These are phyloP conservation scores for Capreolus pygargus DNA, from an alignment of 2,113 vertebrate species.

Conservation along the genomic window DNA sequence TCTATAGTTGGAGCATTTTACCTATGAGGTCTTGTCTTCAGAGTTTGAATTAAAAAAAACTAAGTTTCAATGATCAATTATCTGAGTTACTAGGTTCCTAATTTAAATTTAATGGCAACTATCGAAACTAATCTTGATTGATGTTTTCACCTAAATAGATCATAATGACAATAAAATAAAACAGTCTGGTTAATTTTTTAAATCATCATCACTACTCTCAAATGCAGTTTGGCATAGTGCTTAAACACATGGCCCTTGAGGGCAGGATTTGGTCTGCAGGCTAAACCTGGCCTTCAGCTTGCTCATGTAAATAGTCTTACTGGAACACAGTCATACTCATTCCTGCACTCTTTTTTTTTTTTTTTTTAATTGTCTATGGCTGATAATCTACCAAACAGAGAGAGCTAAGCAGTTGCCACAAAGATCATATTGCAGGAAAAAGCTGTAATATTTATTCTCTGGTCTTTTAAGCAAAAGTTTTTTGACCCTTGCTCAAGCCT, in stretches of 20 bases:
- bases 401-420: not conserved
- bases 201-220: not conserved
- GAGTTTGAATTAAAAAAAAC: not conserved
- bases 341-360: not conserved
- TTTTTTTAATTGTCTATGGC: not conserved
- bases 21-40: not conserved
- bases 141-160: not conserved
- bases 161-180: not conserved
- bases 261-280: not conserved
- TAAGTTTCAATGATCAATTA: constrained; percentile 9
- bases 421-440: not conserved
- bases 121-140: not conserved
- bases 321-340: not conserved
- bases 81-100: not conserved
- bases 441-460: not conserved
- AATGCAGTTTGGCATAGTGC: not conserved
- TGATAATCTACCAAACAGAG: not conserved
- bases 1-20: not conserved
- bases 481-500: not conserved
- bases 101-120: not conserved
- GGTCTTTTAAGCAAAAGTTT: not conserved
- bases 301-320: not conserved
- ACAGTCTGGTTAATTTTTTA: not conserved
- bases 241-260: not conserved
- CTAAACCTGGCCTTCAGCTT: not conserved